Conservation (phyloP, 2,888 invertebrate species). For the Lasioglossum marginatum region DNA sequence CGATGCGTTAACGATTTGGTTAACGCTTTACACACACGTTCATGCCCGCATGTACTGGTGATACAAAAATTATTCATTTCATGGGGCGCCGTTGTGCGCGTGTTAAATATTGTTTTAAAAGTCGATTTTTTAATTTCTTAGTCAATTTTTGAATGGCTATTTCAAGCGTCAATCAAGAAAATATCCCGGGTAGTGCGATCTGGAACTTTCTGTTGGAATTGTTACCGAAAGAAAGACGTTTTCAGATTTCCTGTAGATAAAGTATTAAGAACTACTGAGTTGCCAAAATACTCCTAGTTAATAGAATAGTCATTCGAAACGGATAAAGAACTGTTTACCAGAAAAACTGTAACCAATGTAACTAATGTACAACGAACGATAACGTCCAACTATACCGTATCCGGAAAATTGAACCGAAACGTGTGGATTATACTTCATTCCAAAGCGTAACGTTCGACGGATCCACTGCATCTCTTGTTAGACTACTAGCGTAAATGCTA, state of each 20-base stretch:
- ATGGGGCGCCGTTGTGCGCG: neutral
- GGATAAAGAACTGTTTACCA: neutral
- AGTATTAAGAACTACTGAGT: neutral
- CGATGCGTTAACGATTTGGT: neutral
- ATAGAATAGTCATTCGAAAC: neutral
- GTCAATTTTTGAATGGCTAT: neutral
- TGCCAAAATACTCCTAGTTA: neutral
- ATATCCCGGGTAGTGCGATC: neutral
- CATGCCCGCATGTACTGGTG: neutral
- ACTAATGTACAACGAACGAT: neutral
- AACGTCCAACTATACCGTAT: neutral
- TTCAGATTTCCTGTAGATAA: too few species aligned
- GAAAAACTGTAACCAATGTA: neutral
- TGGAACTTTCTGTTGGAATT: neutral
- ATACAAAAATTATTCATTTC: neutral
- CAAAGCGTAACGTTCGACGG: neutral
- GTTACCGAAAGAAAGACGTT: neutral
- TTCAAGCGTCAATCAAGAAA: neutral
- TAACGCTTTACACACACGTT: neutral
- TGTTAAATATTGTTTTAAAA: neutral
- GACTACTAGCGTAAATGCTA: neutral
- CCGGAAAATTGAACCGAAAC: neutral
- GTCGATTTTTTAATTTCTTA: neutral
- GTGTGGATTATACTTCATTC: neutral
- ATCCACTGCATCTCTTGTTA: neutral